A percentile compares a stretch with the other conserved stretches of the same genome.
Conservation (phyloP, 2,113 vertebrate species). For the Ifrita kowaldi region DNA sequence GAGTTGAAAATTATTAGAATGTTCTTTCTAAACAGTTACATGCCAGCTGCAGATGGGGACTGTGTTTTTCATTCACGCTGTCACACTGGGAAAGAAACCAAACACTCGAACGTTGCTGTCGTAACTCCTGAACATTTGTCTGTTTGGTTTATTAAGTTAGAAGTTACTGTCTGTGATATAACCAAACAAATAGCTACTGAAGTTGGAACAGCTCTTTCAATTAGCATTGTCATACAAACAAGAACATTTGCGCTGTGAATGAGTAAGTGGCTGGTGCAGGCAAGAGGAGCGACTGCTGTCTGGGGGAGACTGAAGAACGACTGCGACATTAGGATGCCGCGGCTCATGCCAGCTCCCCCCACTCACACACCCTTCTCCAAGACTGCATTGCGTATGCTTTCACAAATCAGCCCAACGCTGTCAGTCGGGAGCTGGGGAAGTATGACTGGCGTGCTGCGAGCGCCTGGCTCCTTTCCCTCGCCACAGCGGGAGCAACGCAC, state of each 20-base stretch:
- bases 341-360: not conserved
- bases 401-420: not conserved
- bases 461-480: not conserved
- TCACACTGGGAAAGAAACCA: not conserved
- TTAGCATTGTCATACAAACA: slow-evolving; percentile 24
- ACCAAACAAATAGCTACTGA: slow-evolving; percentile 31
- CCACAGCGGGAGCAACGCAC: rapidly evolving
- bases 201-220: slow-evolving; percentile 28
- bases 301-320: slow-evolving; percentile 16
- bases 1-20: not conserved
- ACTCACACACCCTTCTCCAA: not conserved
- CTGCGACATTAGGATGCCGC: not conserved
- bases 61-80: not conserved
- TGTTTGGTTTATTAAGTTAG: slow-evolving; percentile 44
- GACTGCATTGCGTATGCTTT: not conserved
- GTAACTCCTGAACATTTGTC: slow-evolving; percentile 3
- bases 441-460: not conserved
- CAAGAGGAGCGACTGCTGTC: not conserved
- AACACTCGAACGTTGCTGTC: not conserved
- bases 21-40: not conserved
- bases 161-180: slow-evolving; percentile 21
- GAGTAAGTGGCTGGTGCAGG: slow-evolving; percentile 19
- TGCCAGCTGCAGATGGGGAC: not conserved
- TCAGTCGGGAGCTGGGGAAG: not conserved
- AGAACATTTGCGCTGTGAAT: not conserved